These are phyloP conservation scores for Nestor notabilis DNA, from an alignment of 2,113 vertebrate species.

Conservation along the genomic window DNA sequence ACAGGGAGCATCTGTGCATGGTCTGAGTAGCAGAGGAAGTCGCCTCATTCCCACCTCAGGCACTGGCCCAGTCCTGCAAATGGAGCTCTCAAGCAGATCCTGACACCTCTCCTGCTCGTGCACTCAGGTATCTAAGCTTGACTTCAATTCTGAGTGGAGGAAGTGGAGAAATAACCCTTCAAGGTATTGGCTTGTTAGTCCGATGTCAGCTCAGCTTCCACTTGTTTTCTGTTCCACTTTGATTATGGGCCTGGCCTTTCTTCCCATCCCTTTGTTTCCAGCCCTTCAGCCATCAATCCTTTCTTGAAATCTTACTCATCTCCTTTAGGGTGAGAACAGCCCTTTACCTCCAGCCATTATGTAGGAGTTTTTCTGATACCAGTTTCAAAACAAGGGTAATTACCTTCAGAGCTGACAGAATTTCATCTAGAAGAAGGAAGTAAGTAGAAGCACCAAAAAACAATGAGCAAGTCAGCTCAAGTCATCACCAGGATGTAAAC, in stretches of 20 bases:
- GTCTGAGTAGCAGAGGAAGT: neutral
- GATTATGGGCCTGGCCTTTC: neutral
- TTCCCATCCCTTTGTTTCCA: neutral
- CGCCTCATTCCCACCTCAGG: neutral
- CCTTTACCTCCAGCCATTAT: neutral
- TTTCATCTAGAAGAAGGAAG: neutral
- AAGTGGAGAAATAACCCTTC: neutral
- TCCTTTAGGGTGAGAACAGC: neutral
- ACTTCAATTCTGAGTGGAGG: neutral
- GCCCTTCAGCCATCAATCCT: neutral
- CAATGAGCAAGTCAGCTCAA: neutral
- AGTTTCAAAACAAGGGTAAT: neutral
- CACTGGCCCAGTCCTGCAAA: neutral
- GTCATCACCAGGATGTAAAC: neutral
- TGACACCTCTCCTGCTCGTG: neutral
- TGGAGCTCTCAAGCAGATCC: neutral
- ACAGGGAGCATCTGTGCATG: neutral
- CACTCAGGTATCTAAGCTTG: neutral
- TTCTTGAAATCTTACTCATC: neutral
- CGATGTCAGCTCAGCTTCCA: neutral
- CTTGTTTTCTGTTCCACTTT: neutral
- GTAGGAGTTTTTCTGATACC: neutral
- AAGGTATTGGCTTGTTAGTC: neutral
- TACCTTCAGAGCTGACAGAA: neutral
- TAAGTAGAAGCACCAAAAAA: neutral